A percentile compares a stretch with the other conserved stretches of the same genome.
These are phyloP conservation scores for Alethe castanea DNA, from an alignment of 2,113 vertebrate species.

Conservation along the genomic window DNA sequence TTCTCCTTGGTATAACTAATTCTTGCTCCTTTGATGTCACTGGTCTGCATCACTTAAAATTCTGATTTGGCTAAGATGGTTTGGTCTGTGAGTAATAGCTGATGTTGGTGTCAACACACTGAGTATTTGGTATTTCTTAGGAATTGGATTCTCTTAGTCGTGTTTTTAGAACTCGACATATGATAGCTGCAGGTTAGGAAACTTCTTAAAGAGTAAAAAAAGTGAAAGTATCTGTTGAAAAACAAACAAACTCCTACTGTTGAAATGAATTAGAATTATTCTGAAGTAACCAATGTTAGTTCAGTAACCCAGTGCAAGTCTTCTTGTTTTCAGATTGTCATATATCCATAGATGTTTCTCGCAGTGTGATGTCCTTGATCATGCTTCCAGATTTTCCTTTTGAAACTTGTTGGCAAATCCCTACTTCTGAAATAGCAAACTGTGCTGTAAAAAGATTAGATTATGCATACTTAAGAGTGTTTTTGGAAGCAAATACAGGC, in stretches of 20 bases:
- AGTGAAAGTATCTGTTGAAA: neutral
- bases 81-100: neutral
- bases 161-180: neutral
- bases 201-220: neutral
- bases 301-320: neutral
- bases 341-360: neutral
- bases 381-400: neutral
- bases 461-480: neutral
- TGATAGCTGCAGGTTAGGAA: neutral
- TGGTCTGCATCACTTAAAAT: neutral
- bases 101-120: neutral
- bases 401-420: neutral
- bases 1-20: conserved; percentile 7
- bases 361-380: neutral
- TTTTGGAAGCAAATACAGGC: neutral
- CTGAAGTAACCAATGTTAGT: neutral
- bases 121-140: neutral
- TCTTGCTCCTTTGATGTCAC: conserved; percentile 5
- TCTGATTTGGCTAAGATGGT: neutral
- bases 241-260: neutral
- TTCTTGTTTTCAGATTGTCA: neutral
- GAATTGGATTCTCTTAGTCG: neutral
- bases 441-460: neutral
- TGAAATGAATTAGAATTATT: neutral
- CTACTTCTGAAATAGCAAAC: neutral